Evolutionary conservation across 2,113 vertebrate species (phyloP).

Genomic region (Polyodon spathula): DNA sequence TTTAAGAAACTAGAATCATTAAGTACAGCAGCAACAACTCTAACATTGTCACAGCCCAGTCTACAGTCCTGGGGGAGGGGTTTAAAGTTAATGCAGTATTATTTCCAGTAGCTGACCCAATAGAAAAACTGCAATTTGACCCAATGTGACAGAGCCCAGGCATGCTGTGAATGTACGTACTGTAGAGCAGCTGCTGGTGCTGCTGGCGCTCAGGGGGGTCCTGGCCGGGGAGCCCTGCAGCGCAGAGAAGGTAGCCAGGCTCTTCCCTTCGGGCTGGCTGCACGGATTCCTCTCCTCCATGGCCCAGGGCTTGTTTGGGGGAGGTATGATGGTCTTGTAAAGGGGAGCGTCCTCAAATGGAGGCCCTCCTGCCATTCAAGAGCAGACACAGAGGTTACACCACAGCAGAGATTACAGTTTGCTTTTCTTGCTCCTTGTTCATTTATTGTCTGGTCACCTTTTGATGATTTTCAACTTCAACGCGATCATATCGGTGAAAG

Average conservation of each 20-base stretch:
- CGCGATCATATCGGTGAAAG: too few relatives aligned
- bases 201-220: constrained; percentile 74
- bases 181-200: constrained; percentile 82
- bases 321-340: constrained; percentile 51
- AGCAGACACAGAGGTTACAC: not conserved
- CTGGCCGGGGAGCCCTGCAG: constrained; percentile 66
- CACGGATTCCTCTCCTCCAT: constrained; percentile 50
- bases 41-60: not conserved
- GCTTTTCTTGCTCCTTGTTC: too few relatives aligned
- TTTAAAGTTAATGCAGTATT: not conserved
- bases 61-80: not conserved
- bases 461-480: too few relatives aligned
- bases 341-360: constrained; percentile 63
- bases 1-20: too few relatives aligned
- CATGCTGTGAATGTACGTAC: constrained; percentile 47
- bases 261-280: constrained; percentile 44
- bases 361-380: constrained; percentile 47
- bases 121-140: not conserved
- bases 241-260: constrained; percentile 56
- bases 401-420: not conserved
- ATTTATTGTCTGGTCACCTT: too few relatives aligned
- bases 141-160: not conserved
- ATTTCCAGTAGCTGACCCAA: not conserved
- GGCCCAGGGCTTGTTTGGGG: constrained; percentile 60
- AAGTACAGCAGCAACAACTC: too few relatives aligned